phyloP scores from a whole-genome alignment of 2,888 invertebrate genomes.

The Pantelozetes paolii region DNA sequence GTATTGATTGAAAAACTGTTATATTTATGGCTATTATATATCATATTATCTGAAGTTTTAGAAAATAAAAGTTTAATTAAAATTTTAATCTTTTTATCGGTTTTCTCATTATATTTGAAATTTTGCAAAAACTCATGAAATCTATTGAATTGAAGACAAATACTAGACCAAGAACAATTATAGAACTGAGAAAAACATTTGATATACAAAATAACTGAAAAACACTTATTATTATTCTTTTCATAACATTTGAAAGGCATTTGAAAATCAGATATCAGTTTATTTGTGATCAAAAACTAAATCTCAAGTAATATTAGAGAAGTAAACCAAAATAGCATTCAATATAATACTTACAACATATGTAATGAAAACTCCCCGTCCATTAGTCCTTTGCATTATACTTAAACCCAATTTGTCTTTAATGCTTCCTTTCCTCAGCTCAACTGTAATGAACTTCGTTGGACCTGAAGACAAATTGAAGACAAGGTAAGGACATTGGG shows the following conservation, averaged over 20 bases:
- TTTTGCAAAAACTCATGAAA: no score
- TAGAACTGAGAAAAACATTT: no score
- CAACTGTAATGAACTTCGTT: constrained; percentile 50
- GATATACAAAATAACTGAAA: no score
- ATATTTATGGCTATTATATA: no score
- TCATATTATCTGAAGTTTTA: no score
- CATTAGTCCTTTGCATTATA: constrained; percentile 49
- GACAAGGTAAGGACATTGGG: not conserved
- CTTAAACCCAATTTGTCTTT: constrained; percentile 49
- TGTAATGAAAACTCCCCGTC: constrained; percentile 49
- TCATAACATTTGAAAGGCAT: not conserved
- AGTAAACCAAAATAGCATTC: not conserved
- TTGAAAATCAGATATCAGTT: not conserved
- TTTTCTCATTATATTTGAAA: no score
- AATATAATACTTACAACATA: constrained; percentile 48
- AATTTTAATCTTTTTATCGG: no score
- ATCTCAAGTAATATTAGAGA: not conserved
- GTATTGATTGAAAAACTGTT: no score
- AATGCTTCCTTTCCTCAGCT: constrained; percentile 49
- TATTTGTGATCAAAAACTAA: not conserved
- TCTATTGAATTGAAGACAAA: no score
- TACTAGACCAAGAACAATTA: no score
- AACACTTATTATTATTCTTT: no score
- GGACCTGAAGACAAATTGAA: constrained; percentile 46
- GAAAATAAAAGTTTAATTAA: no score